Percentiles rank a stretch among this genome's conserved stretches.
Conservation (phyloP, 2,113 vertebrate species). For the Mormoops blainvillei region DNA sequence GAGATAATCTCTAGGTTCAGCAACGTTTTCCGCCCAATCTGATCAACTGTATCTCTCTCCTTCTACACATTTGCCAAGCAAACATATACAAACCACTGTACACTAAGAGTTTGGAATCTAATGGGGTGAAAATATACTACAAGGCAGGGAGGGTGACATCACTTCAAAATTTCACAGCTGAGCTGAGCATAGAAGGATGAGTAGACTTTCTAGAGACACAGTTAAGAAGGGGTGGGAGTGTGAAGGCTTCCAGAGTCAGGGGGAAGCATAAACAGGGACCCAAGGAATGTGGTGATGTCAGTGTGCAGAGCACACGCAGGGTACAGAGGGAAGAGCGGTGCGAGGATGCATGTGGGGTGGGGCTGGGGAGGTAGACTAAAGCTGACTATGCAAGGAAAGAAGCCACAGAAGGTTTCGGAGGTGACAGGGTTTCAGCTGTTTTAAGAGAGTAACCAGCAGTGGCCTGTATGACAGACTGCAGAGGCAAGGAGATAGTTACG, state of each 20-base stretch:
- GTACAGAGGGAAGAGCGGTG: not conserved
- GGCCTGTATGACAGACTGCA: not conserved
- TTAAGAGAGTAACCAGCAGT: not conserved
- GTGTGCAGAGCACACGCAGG: no score
- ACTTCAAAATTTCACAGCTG: not conserved
- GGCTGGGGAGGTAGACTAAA: not conserved
- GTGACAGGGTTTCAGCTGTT: not conserved
- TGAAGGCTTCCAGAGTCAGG: not conserved
- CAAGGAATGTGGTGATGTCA: not conserved
- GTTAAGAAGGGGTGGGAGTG: not conserved
- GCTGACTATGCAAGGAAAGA: not conserved
- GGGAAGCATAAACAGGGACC: not conserved
- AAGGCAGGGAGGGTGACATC: constrained; percentile 8
- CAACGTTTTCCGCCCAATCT: not conserved
- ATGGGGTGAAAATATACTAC: not conserved
- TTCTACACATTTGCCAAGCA: constrained; percentile 14
- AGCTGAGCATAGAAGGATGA: not conserved
- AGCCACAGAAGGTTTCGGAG: not conserved
- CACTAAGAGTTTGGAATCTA: not conserved
- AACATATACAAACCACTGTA: not conserved
- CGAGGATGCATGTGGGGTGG: not conserved
- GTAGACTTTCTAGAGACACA: not conserved
- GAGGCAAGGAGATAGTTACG: not conserved
- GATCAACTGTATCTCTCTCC: not conserved
- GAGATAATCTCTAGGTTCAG: not conserved